Evolutionary conservation across 2,888 invertebrate genomes (phyloP).

Genomic region (Papilio elwesi): DNA sequence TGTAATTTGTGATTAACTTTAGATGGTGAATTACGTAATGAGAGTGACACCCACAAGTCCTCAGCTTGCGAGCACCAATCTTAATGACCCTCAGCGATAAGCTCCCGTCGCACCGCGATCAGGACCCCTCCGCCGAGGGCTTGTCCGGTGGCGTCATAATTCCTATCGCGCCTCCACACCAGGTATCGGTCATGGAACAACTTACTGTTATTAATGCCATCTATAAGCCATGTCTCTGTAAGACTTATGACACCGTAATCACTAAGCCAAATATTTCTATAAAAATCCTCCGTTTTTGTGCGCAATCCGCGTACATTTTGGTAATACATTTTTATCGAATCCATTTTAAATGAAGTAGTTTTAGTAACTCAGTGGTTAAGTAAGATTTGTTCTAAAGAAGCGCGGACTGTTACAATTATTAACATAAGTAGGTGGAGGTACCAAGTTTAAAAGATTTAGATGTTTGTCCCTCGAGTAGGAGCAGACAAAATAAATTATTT

Average conservation of each 20-base stretch:
- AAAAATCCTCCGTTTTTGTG: slow-evolving; percentile 33
- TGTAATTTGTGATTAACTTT: slow-evolving; percentile 20
- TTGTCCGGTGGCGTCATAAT: slow-evolving; percentile 28
- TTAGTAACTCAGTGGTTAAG: background rate
- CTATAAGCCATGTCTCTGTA: slow-evolving; percentile 39
- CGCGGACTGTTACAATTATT: too few species aligned
- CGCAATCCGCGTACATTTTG: slow-evolving; percentile 37
- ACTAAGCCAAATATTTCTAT: slow-evolving; percentile 24
- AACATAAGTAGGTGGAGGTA: too few species aligned
- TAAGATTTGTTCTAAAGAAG: too few species aligned
- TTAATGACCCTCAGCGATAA: slow-evolving; percentile 8
- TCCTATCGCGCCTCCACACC: slow-evolving; percentile 38
- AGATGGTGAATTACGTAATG: background rate
- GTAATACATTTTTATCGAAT: slow-evolving; percentile 11
- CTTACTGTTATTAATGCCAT: slow-evolving; percentile 29
- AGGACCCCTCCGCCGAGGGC: slow-evolving; percentile 36
- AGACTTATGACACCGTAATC: slow-evolving; percentile 33
- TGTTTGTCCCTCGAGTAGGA: background rate
- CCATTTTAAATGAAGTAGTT: background rate
- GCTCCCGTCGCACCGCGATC: slow-evolving; percentile 32
- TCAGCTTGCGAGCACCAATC: slow-evolving; percentile 36
- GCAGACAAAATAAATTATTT: background rate
- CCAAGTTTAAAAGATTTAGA: too few species aligned
- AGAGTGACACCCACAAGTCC: slow-evolving; percentile 36
- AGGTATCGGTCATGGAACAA: slow-evolving; percentile 38